Conservation (phyloP, 2,797 vertebrate genomes). For the Epinephelus awoara region DNA sequence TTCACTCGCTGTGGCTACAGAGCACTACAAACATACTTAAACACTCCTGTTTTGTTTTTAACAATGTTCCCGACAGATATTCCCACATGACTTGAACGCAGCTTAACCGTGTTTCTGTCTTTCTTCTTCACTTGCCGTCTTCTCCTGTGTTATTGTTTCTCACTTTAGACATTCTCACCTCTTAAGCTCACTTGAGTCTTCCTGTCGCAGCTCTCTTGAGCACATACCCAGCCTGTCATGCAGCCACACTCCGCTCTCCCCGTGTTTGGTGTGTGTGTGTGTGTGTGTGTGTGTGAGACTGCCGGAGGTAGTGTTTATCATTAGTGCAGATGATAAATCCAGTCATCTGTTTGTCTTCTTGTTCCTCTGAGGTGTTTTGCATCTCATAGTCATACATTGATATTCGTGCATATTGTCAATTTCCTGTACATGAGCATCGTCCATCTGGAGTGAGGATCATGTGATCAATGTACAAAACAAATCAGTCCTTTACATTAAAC, state of each 20-base stretch:
- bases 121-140: slow-evolving; percentile 23
- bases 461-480: neutral
- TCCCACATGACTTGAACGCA: slow-evolving; percentile 34
- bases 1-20: neutral
- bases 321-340: slow-evolving; percentile 27
- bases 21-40: slow-evolving; percentile 18
- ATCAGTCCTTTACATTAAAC: slow-evolving; percentile 7
- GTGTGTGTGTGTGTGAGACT: slow-evolving; percentile 23
- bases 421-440: slow-evolving; percentile 4
- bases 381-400: neutral
- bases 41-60: slow-evolving; percentile 29
- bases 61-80: slow-evolving; percentile 30
- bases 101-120: slow-evolving; percentile 22
- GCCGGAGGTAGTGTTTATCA: slow-evolving; percentile 25
- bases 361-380: slow-evolving; percentile 16
- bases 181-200: slow-evolving; percentile 48
- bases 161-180: slow-evolving; percentile 43
- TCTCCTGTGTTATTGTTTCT: slow-evolving; percentile 28
- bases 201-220: slow-evolving; percentile 37
- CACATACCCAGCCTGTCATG: slow-evolving; percentile 22
- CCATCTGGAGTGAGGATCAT: slow-evolving; percentile 15
- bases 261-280: neutral
- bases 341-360: slow-evolving; percentile 23
- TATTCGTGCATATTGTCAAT: slow-evolving; percentile 8
- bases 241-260: slow-evolving; percentile 1